Base-by-base conservation (phyloP, 2,113 vertebrate species). In the Willisornis vidua region DNA sequence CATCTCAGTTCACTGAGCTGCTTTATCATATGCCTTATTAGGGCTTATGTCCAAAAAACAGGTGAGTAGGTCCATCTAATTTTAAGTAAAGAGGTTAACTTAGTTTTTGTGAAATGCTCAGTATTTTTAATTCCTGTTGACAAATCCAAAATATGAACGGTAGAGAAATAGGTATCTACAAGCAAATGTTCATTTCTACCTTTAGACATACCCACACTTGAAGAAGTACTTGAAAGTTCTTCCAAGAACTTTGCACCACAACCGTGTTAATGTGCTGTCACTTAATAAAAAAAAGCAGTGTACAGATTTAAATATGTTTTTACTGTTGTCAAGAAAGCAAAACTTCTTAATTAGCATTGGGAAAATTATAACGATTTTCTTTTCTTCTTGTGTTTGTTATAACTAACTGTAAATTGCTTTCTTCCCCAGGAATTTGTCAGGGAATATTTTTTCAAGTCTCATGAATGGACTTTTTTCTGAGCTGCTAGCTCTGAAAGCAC, bases 381-480 rank as follows among this genome's bases (percentile, higher is more conserved):
- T 71, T 77, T 78, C 16, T 61, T 81, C 16, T 85, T 66, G 7
- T 72, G 24, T 75, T 88, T 80, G 11, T 72, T 84, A 13, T 72
- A 75, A 70, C 25, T 79, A 72, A 71, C 14, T 19, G 14, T 61
- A 89, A 93, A 51, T 66, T 61, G 14, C 4, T 63, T 63, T 66
- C 92, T 41, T 10, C 12, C 5, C 52, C 67, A 99, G 99, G 95
- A 99, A 99, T 97, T 96, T 99, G 90, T 99, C 99, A 72, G 99
- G 98, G 41, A 99, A 99, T 96, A 99, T 99, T 85, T 99, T 99
- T 97, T 99, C 99, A 94, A 98, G 98, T 48, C 97, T 99, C 95
- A 98, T 98, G 37, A 92, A 97, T 68, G 98, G 98, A 95, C 97
- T 99, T 49, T 99, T 99, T 92, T 97, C 98, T 58, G 98, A 99